Base-by-base conservation (phyloP, 2,797 vertebrate genomes). In the Sebastes paucispinis region DNA sequence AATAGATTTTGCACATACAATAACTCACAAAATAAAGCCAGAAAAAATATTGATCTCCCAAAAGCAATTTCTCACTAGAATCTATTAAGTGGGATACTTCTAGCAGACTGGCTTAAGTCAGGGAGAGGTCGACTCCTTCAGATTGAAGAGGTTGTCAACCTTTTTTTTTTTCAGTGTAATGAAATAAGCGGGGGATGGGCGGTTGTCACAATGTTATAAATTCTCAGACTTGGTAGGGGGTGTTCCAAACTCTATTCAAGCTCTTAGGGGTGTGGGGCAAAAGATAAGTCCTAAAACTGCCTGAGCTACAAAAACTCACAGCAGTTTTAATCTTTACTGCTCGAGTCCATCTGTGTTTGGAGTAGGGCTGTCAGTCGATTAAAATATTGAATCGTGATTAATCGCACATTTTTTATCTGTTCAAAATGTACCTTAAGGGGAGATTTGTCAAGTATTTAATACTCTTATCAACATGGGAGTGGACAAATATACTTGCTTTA, bases 181-280 rank as follows among this genome's bases (percentile, higher is more conserved):
- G 88, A 94, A 91, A 87, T 81, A 76, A 79, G 82, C 4, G 90
- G 94, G 93, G 93, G 92, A 88, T 90, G 92, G 92, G 87, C 64
- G 80, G 69, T 77, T 90, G 89, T 93, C 87, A 87, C 87, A 75
- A 75, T 90, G 90, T 92, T 92, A 91, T 93, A 94, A 87, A 94
- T 94, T 92, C 87, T 87, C 81, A 62, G 88, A 76, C 91, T 88
- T 82, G 63, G 89, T 87, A 55, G 85, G 87, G 93, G 90, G 88
- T 80, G 85, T 88, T 87, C 77, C 79, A 79, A 86, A 77, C 74
- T 89, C 87, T 69, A 89, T 93, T 92, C 79, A 89, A 68, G 73
- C 77, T 58, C 34, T 85, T 75, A 31, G 68, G 84, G 84, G 85
- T 82, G 62, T 43, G 71, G 83, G 71, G 58, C 70, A 60, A 60